Conservation (phyloP, 2,888 invertebrate species). For the Dynastes grantii region DNA sequence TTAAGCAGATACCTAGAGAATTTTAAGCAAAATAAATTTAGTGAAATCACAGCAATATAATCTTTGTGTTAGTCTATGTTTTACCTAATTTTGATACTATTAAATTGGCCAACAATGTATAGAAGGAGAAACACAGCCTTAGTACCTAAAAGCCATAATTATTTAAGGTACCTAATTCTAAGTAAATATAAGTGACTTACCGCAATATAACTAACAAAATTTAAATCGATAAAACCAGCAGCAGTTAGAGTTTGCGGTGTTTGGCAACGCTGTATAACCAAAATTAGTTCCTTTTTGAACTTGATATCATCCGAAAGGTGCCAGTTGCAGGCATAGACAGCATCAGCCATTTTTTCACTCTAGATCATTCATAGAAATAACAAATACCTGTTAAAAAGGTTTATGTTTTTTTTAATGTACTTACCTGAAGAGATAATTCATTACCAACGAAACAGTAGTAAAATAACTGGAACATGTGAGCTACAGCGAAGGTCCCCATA, state of each 20-base stretch:
- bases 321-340: slow-evolving; percentile 52
- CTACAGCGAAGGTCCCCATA: slow-evolving; percentile 37
- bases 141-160: slow-evolving; percentile 52
- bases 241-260: slow-evolving; percentile 52
- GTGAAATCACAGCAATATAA: too few species aligned
- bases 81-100: slow-evolving; percentile 1
- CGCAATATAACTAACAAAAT: slow-evolving; percentile 55
- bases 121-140: slow-evolving; percentile 56
- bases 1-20: too few species aligned
- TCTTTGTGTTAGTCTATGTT: neutral
- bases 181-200: slow-evolving; percentile 39
- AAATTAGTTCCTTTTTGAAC: slow-evolving; percentile 50
- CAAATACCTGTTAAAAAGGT: neutral
- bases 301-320: slow-evolving; percentile 41
- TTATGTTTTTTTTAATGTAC: neutral
- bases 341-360: slow-evolving; percentile 50
- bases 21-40: too few species aligned
- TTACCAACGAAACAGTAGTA: slow-evolving; percentile 47
- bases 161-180: neutral
- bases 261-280: slow-evolving; percentile 52
- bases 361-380: slow-evolving; percentile 13
- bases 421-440: slow-evolving; percentile 43
- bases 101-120: slow-evolving; percentile 51
- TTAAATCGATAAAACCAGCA: slow-evolving; percentile 53
- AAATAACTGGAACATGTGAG: slow-evolving; percentile 48